These are phyloP conservation scores for Hyposoter didymator DNA, from an alignment of 2,888 invertebrate genomes.

Conservation along the genomic window DNA sequence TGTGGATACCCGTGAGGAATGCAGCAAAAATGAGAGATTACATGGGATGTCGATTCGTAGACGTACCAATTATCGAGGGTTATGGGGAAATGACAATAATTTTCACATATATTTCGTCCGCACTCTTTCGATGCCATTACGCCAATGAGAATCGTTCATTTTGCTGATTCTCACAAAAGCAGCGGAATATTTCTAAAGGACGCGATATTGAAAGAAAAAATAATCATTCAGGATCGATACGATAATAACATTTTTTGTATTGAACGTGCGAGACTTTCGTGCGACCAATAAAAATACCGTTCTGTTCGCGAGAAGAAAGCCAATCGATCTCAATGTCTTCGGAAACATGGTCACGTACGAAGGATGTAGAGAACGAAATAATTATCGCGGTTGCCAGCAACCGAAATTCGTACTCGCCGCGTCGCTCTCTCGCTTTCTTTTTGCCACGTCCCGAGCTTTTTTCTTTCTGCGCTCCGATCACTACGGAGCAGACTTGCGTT, in stretches of 20 bases:
- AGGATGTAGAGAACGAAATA: slow-evolving; percentile 55
- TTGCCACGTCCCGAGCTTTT: background rate
- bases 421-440: slow-evolving; percentile 6
- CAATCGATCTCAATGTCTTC: slow-evolving; percentile 48
- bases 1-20: slow-evolving; percentile 17
- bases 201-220: background rate
- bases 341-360: slow-evolving; percentile 60
- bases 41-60: background rate
- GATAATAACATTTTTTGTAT: slow-evolving; percentile 28
- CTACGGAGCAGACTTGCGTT: slow-evolving; percentile 10
- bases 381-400: slow-evolving; percentile 42
- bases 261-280: slow-evolving; percentile 42
- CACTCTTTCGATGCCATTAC: background rate
- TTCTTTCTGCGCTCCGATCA: slow-evolving; percentile 1
- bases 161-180: background rate
- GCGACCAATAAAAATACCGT: slow-evolving; percentile 20
- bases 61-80: slow-evolving; percentile 15
- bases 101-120: background rate
- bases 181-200: background rate
- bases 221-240: slow-evolving; percentile 14
- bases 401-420: background rate
- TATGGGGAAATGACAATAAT: slow-evolving; percentile 15
- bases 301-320: slow-evolving; percentile 44
- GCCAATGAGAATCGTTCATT: background rate
- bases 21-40: slow-evolving; percentile 23